A percentile compares a stretch with the other conserved stretches of the same genome.
These are phyloP conservation scores for Rhinophrynus dorsalis DNA, from an alignment of 2,797 vertebrate genomes.

Conservation along the genomic window DNA sequence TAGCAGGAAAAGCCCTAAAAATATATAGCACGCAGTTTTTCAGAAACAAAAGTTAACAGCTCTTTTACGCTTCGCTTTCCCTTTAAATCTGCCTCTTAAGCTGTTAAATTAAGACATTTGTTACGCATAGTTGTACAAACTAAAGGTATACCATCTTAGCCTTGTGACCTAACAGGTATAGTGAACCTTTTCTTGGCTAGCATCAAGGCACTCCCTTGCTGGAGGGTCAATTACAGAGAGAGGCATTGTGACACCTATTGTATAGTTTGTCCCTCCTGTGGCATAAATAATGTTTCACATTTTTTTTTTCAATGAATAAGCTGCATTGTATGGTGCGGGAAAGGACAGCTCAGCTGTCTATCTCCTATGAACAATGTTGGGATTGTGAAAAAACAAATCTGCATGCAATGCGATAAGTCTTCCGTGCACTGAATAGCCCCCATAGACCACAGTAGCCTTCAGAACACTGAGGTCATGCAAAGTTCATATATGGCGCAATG, in stretches of 20 bases:
- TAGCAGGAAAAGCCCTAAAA: too few relatives aligned
- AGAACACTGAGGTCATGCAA: not conserved
- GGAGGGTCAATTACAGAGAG: not conserved
- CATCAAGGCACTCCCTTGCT: not conserved
- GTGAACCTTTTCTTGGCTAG: not conserved
- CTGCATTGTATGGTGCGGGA: not conserved
- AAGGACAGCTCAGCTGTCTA: not conserved
- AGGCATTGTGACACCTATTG: not conserved
- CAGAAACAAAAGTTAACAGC: too few relatives aligned
- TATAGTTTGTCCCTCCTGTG: not conserved
- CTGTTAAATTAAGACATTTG: too few relatives aligned
- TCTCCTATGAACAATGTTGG: not conserved
- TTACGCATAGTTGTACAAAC: too few relatives aligned
- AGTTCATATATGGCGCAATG: not conserved
- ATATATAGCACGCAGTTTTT: too few relatives aligned
- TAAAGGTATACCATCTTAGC: too few relatives aligned
- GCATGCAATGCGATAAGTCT: not conserved
- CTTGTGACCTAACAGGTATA: not conserved
- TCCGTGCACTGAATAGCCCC: not conserved
- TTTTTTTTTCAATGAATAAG: not conserved
- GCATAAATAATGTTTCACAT: not conserved
- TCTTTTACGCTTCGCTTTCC: too few relatives aligned
- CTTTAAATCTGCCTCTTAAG: too few relatives aligned
- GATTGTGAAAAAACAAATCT: slow-evolving; percentile 8
- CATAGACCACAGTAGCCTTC: not conserved